These are phyloP conservation scores for Ceratosolen solmsi DNA, from an alignment of 1,140 invertebrate genomes.

Conservation along the genomic window DNA sequence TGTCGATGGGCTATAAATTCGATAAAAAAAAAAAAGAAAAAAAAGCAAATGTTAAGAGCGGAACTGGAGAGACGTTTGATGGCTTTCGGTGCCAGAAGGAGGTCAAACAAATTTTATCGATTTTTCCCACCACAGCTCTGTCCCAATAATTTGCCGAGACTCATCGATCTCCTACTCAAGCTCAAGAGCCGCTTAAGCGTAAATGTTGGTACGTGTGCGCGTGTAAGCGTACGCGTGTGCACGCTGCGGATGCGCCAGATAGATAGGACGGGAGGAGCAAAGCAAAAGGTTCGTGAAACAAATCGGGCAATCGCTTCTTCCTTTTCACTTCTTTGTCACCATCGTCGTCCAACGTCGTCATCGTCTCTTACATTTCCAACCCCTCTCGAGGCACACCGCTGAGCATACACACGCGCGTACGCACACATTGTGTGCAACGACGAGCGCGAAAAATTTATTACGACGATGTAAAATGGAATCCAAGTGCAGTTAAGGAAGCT, in stretches of 20 bases:
- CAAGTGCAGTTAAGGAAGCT: conserved; percentile 8
- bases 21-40: too few relatives aligned
- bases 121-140: not conserved
- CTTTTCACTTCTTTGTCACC: not conserved
- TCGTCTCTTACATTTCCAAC: not conserved
- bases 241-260: too few relatives aligned
- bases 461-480: conserved; percentile 21
- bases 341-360: not conserved
- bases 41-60: conserved; percentile 13
- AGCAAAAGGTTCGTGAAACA: conserved; percentile 1
- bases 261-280: not conserved
- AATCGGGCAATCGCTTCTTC: not conserved
- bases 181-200: not conserved
- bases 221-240: too few relatives aligned
- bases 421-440: not conserved
- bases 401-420: not conserved
- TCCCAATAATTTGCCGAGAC: not conserved
- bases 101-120: conserved; percentile 27
- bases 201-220: too few relatives aligned
- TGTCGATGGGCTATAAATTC: not conserved
- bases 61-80: not conserved
- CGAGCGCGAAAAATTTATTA: conserved; percentile 27
- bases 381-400: not conserved
- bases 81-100: not conserved
- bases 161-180: not conserved